A percentile compares a stretch with the other conserved stretches of the same genome.
These are phyloP conservation scores for Atta colombica DNA, from an alignment of 1,140 invertebrate genomes.

Conservation along the genomic window DNA sequence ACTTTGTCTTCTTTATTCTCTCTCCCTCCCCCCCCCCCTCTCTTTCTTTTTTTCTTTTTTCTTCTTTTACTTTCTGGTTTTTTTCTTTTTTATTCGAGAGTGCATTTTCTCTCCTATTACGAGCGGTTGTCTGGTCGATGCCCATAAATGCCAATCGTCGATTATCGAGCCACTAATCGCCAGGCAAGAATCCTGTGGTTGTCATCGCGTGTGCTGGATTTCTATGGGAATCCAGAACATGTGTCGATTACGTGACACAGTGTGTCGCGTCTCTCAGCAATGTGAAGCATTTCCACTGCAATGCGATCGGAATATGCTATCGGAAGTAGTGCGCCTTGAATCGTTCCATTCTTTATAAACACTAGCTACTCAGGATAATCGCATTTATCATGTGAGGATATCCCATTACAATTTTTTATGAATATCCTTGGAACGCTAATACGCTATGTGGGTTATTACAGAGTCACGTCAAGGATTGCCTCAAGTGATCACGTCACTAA, in stretches of 20 bases:
- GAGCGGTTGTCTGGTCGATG: background rate
- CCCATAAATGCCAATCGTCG: background rate
- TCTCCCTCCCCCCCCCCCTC: background rate
- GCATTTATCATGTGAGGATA: background rate
- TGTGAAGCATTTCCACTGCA: constrained; percentile 30
- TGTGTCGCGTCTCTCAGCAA: background rate
- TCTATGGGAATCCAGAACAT: constrained; percentile 51
- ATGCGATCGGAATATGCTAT: background rate
- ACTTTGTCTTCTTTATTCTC: background rate
- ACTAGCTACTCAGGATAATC: background rate
- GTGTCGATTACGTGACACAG: constrained; percentile 56
- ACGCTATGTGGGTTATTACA: constrained; percentile 7
- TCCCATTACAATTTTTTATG: background rate
- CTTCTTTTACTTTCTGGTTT: background rate
- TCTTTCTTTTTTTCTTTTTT: no score
- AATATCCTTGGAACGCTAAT: constrained; percentile 25
- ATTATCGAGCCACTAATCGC: background rate
- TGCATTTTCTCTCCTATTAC: constrained; percentile 30
- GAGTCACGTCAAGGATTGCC: background rate
- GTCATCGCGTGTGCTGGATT: constrained; percentile 47
- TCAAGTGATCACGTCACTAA: constrained; percentile 1
- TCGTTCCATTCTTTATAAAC: constrained; percentile 9
- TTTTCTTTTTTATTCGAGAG: background rate
- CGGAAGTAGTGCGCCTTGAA: background rate
- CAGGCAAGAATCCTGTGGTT: constrained; percentile 2